These are phyloP conservation scores for Hypsopygia costalis DNA, from an alignment of 2,888 invertebrate genomes.

Conservation along the genomic window DNA sequence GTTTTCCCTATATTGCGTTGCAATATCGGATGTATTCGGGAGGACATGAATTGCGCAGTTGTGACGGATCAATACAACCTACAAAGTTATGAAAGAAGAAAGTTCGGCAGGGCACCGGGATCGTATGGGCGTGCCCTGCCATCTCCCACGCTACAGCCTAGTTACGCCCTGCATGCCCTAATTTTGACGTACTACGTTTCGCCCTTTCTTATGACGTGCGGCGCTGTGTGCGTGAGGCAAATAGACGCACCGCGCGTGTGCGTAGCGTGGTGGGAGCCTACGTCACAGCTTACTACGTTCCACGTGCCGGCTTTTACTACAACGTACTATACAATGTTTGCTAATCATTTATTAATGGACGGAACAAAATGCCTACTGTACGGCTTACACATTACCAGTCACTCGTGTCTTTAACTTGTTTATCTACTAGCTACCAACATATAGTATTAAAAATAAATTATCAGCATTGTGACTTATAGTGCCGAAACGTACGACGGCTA, in stretches of 20 bases:
- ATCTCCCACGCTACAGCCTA: constrained; percentile 72
- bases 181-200: constrained; percentile 65
- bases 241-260: not conserved
- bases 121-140: constrained; percentile 69
- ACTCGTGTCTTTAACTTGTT: not conserved
- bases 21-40: constrained; percentile 53
- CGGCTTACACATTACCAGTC: not conserved
- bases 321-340: constrained; percentile 7
- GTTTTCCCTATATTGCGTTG: constrained; percentile 41
- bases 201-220: constrained; percentile 37
- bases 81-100: constrained; percentile 79
- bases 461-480: not conserved
- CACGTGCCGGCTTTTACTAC: constrained; percentile 7
- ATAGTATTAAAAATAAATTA: no score
- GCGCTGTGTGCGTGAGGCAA: constrained; percentile 47
- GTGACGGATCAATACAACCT: constrained; percentile 76
- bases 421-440: not conserved
- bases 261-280: not conserved
- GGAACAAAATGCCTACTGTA: not conserved
- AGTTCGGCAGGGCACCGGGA: constrained; percentile 74
- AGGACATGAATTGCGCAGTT: constrained; percentile 75
- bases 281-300: constrained; percentile 8
- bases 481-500: not conserved
- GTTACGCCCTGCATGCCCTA: constrained; percentile 79
- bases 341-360: constrained; percentile 8